Evolutionary conservation across 2,113 vertebrate species (phyloP).

Genomic region (Charadrius vociferus): DNA sequence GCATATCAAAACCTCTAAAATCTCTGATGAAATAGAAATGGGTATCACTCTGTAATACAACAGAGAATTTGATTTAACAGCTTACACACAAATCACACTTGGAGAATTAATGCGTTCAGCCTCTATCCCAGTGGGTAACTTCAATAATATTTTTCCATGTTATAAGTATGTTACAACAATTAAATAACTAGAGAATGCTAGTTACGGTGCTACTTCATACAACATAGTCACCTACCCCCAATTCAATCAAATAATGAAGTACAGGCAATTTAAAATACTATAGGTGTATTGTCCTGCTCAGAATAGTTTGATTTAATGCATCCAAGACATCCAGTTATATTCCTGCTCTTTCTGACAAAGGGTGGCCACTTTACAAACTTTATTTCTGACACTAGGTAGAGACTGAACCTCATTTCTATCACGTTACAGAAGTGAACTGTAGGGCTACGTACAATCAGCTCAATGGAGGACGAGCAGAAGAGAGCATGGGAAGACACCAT

Average conservation of each 20-base stretch:
- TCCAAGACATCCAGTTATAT: not conserved
- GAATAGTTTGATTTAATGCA: not conserved
- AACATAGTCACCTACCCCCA: not conserved
- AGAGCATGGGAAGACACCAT: rapidly evolving
- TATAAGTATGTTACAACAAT: too few species aligned
- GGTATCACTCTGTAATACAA: not conserved
- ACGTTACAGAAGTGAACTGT: not conserved
- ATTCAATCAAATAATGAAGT: not conserved
- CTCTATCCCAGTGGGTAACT: not conserved
- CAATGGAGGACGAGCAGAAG: rapidly evolving
- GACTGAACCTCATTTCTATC: not conserved
- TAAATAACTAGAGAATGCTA: not conserved
- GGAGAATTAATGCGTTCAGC: not conserved
- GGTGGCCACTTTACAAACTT: not conserved
- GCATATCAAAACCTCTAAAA: not conserved
- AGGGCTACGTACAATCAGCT: rapidly evolving
- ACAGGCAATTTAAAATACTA: not conserved
- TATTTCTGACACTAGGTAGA: not conserved
- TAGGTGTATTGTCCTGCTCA: not conserved
- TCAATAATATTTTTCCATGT: not conserved
- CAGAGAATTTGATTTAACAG: not conserved
- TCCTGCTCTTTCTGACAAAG: not conserved
- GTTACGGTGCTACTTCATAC: too few species aligned
- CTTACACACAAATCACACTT: not conserved
- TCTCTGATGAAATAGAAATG: not conserved